These are phyloP conservation scores for Laterallus jamaicensis DNA, from an alignment of 2,113 vertebrate species.

Conservation along the genomic window DNA sequence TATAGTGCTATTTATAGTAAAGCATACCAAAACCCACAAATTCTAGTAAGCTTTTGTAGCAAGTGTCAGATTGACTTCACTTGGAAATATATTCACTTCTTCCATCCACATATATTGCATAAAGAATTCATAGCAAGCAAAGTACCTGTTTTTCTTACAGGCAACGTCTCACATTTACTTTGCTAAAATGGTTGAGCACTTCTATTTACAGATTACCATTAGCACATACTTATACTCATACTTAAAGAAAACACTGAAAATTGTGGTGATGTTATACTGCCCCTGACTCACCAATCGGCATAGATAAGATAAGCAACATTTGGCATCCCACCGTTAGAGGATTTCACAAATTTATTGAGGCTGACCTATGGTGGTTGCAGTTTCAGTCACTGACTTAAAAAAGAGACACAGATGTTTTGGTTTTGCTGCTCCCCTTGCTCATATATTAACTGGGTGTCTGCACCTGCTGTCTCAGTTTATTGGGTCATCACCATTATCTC, in stretches of 20 bases:
- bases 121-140: neutral
- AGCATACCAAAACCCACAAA: neutral
- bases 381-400: neutral
- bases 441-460: conserved; percentile 34
- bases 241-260: neutral
- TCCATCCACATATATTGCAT: neutral
- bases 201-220: neutral
- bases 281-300: neutral
- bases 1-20: neutral
- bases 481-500: neutral
- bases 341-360: neutral
- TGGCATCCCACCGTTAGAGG: neutral
- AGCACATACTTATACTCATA: neutral
- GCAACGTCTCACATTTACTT: neutral
- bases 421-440: conserved; percentile 12
- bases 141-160: neutral
- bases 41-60: neutral
- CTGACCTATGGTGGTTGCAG: neutral
- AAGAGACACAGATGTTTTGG: conserved; percentile 25
- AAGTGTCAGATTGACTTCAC: neutral
- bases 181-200: neutral
- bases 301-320: neutral
- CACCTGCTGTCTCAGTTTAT: conserved; percentile 49
- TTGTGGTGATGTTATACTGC: neutral
- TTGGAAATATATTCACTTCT: neutral